Evolutionary conservation across 2,888 invertebrate species (phyloP), one percentile per base, ranked within the genome.

Genomic region (Conistra vaccinii): DNA sequence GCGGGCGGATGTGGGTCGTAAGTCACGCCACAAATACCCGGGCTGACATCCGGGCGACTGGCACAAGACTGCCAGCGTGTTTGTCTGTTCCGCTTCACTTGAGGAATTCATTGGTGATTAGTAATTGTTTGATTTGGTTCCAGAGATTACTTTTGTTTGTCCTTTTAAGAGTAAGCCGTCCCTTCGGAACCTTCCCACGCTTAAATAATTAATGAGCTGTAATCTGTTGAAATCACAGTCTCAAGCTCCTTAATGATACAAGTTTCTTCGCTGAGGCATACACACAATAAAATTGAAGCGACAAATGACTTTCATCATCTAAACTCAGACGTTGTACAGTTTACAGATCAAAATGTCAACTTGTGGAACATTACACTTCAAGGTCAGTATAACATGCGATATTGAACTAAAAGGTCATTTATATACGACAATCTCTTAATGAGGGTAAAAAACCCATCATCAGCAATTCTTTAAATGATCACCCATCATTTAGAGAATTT

Each of bases 1-100:
- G 95, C 92, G 89, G 90, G 87, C 94, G 95, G 95, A 95, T 91
- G 95, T 90, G 92, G 93, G 90, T 92, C 95, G 95, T 96, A 95
- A 95, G 95, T 96, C 95, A 95, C 94, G 95, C 95, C 94, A 89
- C 92, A 91, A 92, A 92, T 90, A 89, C 93, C 92, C 92, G 90
- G 89, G 84, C 71, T 87, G 89, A 89, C 92, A 92, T 95, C 95
- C 95, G 93, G 93, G 78, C 83, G 89, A 87, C 88, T 87, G 89
- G 85, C 90, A 63, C 90, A 89, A 89, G 89, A 87, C 87, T 89
- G 90, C 85, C 76, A 81, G 82, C 67, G 61, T 86, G 84, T 88
- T 85, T 84, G 87, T 86, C 69, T 76, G 82, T 80, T 60, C 69
- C 76, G 78, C 69, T 76, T 76, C 73, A 75, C 66, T 81, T 77